These are phyloP conservation scores for Gorsachius magnificus DNA, from an alignment of 2,797 vertebrate species.

Conservation along the genomic window DNA sequence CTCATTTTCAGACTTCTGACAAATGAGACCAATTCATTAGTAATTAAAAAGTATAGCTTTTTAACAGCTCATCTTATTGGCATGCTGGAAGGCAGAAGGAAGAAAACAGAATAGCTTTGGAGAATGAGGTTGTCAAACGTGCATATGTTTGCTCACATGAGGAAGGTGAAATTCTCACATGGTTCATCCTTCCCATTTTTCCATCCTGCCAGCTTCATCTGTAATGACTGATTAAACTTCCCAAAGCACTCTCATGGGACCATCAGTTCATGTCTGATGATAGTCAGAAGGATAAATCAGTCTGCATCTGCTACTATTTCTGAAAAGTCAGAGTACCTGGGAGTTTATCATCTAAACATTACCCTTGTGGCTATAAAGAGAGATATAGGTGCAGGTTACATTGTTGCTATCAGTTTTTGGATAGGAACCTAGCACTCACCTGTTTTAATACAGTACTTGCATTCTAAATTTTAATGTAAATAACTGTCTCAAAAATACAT, in stretches of 20 bases:
- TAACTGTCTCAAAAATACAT: neutral
- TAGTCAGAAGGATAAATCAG: neutral
- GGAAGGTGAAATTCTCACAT: constrained; percentile 14
- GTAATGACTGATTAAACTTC: neutral
- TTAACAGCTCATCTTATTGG: constrained; percentile 33
- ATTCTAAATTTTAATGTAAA: neutral
- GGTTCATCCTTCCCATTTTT: neutral
- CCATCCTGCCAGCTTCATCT: neutral
- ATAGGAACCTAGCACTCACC: neutral
- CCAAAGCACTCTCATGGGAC: neutral
- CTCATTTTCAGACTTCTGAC: constrained; percentile 62
- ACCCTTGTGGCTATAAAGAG: neutral
- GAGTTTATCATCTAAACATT: neutral
- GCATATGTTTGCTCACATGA: neutral
- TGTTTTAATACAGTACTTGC: neutral
- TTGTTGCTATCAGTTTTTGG: neutral
- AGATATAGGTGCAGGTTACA: neutral
- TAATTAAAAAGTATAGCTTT: constrained; percentile 46
- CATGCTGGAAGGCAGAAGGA: neutral
- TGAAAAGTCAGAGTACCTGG: neutral
- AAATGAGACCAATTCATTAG: constrained; percentile 54
- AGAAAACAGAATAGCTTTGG: neutral
- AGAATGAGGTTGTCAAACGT: neutral
- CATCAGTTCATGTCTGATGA: neutral
- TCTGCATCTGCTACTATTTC: neutral